phyloP scores from a whole-genome alignment of 2,113 vertebrate genomes.

The Sinosuthora webbiana region DNA sequence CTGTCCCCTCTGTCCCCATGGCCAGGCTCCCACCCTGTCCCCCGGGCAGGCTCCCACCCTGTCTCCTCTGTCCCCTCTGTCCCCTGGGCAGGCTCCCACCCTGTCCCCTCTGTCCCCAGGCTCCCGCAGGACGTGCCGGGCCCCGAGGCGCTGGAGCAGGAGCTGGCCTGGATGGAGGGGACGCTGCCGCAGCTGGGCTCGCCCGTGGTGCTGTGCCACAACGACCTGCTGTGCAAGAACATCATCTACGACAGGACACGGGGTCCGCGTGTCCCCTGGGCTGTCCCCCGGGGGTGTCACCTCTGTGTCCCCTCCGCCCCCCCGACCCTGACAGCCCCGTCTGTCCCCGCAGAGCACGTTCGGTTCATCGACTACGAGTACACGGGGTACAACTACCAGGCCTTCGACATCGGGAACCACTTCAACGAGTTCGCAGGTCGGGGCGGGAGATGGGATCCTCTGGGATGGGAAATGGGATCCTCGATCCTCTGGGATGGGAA shows the following conservation, averaged over 20 bases:
- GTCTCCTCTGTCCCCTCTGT: no score
- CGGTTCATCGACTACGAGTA: conserved; percentile 97
- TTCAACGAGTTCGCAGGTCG: conserved; percentile 97
- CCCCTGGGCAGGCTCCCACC: neutral
- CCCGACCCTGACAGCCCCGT: neutral
- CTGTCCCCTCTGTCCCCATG: no score
- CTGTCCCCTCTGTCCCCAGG: conserved; percentile 59
- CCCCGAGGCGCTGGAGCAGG: conserved; percentile 82
- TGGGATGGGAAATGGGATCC: no score
- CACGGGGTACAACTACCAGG: conserved; percentile 96
- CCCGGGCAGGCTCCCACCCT: no score
- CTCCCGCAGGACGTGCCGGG: conserved; percentile 86
- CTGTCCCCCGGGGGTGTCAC: neutral
- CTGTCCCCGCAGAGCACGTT: conserved; percentile 75
- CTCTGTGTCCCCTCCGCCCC: neutral
- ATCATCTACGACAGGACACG: conserved; percentile 88
- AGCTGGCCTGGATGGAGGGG: conserved; percentile 92
- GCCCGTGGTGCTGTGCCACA: conserved; percentile 94
- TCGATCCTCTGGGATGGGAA: no score
- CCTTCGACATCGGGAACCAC: conserved; percentile 97
- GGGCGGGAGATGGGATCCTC: neutral
- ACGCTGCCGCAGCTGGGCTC: conserved; percentile 87
- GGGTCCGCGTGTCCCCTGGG: conserved; percentile 60
- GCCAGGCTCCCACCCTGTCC: no score
- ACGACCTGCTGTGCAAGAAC: conserved; percentile 97